Evolutionary conservation across 2,888 invertebrate genomes (phyloP), one percentile per base, ranked within the genome.

Genomic region (Spilosoma lubricipeda): DNA sequence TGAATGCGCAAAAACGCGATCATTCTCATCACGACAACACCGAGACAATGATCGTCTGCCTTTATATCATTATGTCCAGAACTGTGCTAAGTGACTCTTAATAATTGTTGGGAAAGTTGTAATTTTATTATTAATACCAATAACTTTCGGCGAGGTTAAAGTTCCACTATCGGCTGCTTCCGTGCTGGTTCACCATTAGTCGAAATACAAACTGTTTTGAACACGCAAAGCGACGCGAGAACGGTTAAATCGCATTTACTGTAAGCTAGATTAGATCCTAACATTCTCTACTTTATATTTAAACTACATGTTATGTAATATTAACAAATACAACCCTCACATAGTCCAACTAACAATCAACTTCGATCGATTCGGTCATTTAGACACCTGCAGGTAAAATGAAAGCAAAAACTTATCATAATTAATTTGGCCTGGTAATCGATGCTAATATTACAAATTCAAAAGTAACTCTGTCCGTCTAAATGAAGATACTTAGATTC

Each of bases 81-180:
- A 86, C 83, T 81, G 79, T 82, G 81, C 86, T 87, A 87, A 88
- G 86, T 87, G 84, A 85, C 83, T 86, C 87, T 86, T 90, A 90
- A 91, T 90, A 90, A 90, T 86, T 83, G 86, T 90, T 93, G 93
- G 93, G 93, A 94, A 94, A 94, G 94, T 90, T 79, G 81, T 88
- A 87, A 90, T 90, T 89, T 89, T 88, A 88, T 89, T 88, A 91
- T 90, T 89, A 90, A 87, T 85, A 86, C 82, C 86, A 88, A 91
- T 90, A 90, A 90, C 89, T 89, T 86, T 82, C 79, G 77, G 79
- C 82, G 85, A 89, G 91, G 91, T 92, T 86, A 87, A 85, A 87
- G 87, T 90, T 89, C 86, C 87, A 86, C 81, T 84, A 82, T 85
- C 84, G 85, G 80, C 81, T 82, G 88, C 90, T 91, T 89, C 91